These are phyloP conservation scores for Siderastrea siderea DNA, from an alignment of 92 coral and sea anemone species.

Conservation along the genomic window DNA sequence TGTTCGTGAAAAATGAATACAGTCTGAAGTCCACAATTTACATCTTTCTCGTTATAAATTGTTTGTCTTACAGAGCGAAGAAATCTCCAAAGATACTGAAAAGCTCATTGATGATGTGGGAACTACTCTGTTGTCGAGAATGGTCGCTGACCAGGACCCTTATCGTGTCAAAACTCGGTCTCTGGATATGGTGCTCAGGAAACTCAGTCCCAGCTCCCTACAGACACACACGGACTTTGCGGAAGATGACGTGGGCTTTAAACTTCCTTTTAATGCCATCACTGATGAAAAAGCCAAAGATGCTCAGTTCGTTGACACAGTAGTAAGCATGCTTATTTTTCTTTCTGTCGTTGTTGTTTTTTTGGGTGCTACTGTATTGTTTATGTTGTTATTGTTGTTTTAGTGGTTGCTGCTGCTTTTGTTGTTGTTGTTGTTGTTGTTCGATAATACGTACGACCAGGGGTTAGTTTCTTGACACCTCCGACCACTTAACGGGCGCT, in stretches of 20 bases:
- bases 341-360: too few species aligned
- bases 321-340: slow-evolving; percentile 17
- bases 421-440: too few species aligned
- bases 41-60: neutral
- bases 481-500: too few species aligned
- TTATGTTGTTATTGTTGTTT: too few species aligned
- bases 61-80: slow-evolving; percentile 50
- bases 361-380: too few species aligned
- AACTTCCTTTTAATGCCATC: slow-evolving; percentile 18
- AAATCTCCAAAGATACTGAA: slow-evolving; percentile 41
- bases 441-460: too few species aligned
- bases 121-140: slow-evolving; percentile 65
- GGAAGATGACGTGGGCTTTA: slow-evolving; percentile 18
- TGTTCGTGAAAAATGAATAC: too few species aligned
- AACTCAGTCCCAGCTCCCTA: slow-evolving; percentile 59
- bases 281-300: slow-evolving; percentile 17
- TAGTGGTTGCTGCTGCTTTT: too few species aligned
- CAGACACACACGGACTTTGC: neutral
- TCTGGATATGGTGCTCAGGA: slow-evolving; percentile 68
- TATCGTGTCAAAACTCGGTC: slow-evolving; percentile 62
- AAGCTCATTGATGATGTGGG: slow-evolving; percentile 73
- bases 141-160: slow-evolving; percentile 70
- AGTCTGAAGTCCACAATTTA: too few species aligned
- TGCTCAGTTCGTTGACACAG: slow-evolving; percentile 6
- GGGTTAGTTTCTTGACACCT: too few species aligned